These are phyloP conservation scores for Heliocidaris erythrogramma DNA, from an alignment of 35 echinoderm and acorn worm genomes.

Conservation along the genomic window DNA sequence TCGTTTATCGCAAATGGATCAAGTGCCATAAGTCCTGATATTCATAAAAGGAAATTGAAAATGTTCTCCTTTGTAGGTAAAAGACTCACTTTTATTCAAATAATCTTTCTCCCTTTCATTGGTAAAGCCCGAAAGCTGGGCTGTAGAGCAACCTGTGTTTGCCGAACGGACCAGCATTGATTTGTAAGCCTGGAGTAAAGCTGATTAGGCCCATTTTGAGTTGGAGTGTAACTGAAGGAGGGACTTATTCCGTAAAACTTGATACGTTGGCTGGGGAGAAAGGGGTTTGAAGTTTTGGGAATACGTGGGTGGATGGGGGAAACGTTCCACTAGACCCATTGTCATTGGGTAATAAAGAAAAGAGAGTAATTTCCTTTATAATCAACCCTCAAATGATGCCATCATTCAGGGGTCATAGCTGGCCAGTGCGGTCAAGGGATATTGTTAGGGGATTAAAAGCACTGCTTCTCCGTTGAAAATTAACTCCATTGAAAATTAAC, in stretches of 20 bases:
- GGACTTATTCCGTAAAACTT: not conserved
- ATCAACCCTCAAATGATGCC: not conserved
- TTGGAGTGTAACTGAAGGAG: not conserved
- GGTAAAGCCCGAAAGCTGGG: not conserved
- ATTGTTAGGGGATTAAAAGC: not conserved
- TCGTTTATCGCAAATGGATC: not conserved
- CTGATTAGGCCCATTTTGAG: not conserved
- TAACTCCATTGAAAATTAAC: not conserved
- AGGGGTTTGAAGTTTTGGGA: not conserved
- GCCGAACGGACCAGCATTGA: not conserved
- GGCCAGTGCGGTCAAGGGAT: not conserved
- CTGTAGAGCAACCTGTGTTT: conserved; percentile 9
- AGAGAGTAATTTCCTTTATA: conserved; percentile 18
- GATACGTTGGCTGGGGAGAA: not conserved
- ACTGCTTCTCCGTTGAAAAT: not conserved
- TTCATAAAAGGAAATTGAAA: not conserved
- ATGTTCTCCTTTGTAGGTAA: conserved; percentile 1
- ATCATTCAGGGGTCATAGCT: not conserved
- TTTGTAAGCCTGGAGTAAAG: not conserved
- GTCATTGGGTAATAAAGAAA: not conserved
- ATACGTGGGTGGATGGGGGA: not conserved
- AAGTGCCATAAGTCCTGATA: not conserved
- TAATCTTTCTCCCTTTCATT: not conserved
- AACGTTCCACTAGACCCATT: not conserved
- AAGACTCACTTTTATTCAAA: not conserved